Percentiles rank a stretch among this genome's conserved stretches.
These are phyloP conservation scores for Turdus rufiventris DNA, from an alignment of 2,113 vertebrate species.

Conservation along the genomic window DNA sequence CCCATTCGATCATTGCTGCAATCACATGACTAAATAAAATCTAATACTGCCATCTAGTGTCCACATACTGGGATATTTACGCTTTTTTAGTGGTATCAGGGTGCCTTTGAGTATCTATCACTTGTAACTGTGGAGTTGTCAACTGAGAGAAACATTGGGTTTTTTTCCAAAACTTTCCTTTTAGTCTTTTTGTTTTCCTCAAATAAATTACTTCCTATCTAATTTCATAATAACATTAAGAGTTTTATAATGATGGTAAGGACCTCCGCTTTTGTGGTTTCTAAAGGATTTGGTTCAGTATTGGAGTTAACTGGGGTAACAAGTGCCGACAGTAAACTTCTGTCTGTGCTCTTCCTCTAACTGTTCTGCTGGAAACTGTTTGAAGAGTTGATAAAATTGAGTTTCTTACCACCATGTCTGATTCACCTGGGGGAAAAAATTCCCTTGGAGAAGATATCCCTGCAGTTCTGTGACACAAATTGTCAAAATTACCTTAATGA, in stretches of 20 bases:
- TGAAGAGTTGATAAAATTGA: neutral
- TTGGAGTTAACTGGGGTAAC: neutral
- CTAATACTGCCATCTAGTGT: conserved; percentile 61
- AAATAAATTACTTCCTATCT: neutral
- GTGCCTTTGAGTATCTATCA: neutral
- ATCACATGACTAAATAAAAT: conserved; percentile 61
- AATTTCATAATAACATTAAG: neutral
- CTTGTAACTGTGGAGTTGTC: neutral
- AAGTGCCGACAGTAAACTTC: neutral
- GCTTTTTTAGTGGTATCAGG: neutral
- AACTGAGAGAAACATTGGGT: neutral
- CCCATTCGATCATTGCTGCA: neutral
- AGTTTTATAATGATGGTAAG: neutral
- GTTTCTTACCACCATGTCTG: neutral
- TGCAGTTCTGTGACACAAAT: neutral
- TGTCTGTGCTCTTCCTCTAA: neutral
- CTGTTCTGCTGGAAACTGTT: neutral
- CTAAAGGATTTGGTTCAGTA: neutral
- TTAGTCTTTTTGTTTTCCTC: neutral
- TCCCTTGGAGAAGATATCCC: neutral
- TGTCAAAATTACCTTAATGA: neutral
- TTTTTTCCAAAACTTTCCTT: neutral
- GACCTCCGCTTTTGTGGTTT: neutral
- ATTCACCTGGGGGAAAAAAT: accelerated
- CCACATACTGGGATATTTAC: neutral